Evolutionary conservation across 2,797 vertebrate genomes (phyloP), one percentile per base, ranked within the genome.

Genomic region (Halcyon leucocephala): DNA sequence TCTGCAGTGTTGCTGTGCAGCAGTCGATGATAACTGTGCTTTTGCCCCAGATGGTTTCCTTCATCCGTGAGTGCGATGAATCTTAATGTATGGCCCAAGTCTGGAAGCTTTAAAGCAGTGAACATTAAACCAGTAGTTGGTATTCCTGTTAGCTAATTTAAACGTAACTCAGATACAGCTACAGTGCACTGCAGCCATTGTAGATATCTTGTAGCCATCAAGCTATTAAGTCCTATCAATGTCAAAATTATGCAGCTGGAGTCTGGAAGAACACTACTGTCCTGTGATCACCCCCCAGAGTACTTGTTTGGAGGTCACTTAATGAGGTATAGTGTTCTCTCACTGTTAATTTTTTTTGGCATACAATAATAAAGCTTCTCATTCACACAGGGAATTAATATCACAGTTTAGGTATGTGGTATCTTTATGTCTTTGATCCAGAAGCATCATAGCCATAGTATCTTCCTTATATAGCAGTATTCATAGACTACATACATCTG

Each of bases 401-500:
- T 21, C 33, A 58, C 20, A 61, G 11, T 90, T 80, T 69, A 82
- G 31, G 12, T 73, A 55, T 60, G 29, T 25, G 42, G 4, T 60
- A 71, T 86, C 72, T 81, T 91, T 72, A 31, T 90, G 13, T 88
- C 55, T 90, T 77, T 82, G 54, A 93, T 89, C 71, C 64, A 81
- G 61, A 78, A 1, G 0, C 44, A 71, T 71, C 28, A 65, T 31
- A 90, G 22, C n/a, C 41, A 13, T 44, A 57, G 64, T 14, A 33
- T 87, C 85, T 95, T 93, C 84, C 46, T 81, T 91, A 51, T 49
- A 86, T 74, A 81, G 76, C 46, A 81, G 22, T 70, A 65, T 71
- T 93, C 57, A 82, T 81, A 67, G 66, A 37, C 49, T 74, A 19
- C 0, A 1, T 85, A 24, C 6, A 18, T 52, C 72, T 86, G 31